phyloP scores from a whole-genome alignment of 2,888 invertebrate species.

The Tortrix viridana region DNA sequence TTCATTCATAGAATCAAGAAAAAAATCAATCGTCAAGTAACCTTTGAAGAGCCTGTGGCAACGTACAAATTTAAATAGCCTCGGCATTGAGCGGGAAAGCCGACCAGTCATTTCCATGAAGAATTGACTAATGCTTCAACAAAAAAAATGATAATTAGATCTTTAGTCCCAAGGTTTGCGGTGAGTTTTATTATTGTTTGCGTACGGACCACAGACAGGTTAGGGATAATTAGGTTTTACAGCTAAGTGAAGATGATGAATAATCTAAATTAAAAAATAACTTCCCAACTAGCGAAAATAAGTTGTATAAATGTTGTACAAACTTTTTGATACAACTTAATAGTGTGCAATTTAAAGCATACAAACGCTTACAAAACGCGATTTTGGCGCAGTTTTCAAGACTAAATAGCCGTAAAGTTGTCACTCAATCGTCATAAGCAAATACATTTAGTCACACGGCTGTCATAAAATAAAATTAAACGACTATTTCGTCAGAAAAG shows the following conservation, averaged over 20 bases:
- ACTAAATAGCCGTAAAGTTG: too few relatives aligned
- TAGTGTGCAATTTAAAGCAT: not conserved
- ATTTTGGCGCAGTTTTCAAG: not conserved
- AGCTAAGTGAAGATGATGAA: not conserved
- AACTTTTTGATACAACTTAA: too few relatives aligned
- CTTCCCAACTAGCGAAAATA: too few relatives aligned
- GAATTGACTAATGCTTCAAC: constrained; percentile 7
- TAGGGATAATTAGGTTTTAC: constrained; percentile 9
- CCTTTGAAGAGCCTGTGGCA: too few relatives aligned
- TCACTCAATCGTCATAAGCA: too few relatives aligned
- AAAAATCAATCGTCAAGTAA: too few relatives aligned
- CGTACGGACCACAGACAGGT: constrained; percentile 9
- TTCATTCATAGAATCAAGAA: too few relatives aligned
- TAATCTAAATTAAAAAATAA: constrained; percentile 14
- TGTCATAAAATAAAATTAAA: too few relatives aligned
- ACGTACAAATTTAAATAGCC: too few relatives aligned
- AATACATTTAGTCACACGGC: too few relatives aligned
- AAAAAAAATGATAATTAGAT: constrained; percentile 23
- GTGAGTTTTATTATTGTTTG: constrained; percentile 15
- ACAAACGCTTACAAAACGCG: too few relatives aligned
- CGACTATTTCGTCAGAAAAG: constrained; percentile 4
- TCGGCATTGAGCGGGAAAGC: not conserved
- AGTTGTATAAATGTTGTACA: not conserved
- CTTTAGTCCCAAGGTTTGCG: constrained; percentile 20
- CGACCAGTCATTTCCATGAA: constrained; percentile 9